phyloP scores from a whole-genome alignment of 2,888 invertebrate genomes.

The Eretmocerus hayati region DNA sequence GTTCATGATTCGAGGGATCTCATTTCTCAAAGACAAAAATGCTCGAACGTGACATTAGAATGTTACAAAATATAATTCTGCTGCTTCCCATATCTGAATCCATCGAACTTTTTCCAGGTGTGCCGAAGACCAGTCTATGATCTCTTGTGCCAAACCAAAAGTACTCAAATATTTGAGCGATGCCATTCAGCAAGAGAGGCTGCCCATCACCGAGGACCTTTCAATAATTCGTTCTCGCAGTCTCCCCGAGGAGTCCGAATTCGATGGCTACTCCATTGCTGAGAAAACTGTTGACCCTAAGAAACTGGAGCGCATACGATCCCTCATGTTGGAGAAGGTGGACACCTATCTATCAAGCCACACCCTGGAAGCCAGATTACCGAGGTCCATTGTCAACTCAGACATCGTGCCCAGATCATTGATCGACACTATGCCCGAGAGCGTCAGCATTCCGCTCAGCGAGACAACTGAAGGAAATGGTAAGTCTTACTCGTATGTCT shows the following conservation, averaged over 20 bases:
- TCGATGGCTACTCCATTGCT: conserved; percentile 46
- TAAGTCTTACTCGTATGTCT: conserved; percentile 15
- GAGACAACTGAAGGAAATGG: conserved; percentile 50
- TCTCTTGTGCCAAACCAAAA: conserved; percentile 67
- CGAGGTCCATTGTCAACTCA: conserved; percentile 52
- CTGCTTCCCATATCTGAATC: neutral
- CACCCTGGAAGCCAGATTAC: conserved; percentile 67
- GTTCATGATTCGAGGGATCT: too few relatives aligned
- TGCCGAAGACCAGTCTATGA: conserved; percentile 38
- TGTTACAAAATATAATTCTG: too few relatives aligned
- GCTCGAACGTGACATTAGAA: too few relatives aligned
- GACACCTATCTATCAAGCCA: conserved; percentile 71
- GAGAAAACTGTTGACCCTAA: conserved; percentile 35
- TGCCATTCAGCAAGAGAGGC: conserved; percentile 60
- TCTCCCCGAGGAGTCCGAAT: conserved; percentile 32
- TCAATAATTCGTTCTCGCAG: conserved; percentile 60
- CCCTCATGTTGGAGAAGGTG: conserved; percentile 62
- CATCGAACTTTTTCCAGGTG: conserved; percentile 31
- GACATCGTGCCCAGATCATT: conserved; percentile 58
- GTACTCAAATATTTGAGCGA: conserved; percentile 67
- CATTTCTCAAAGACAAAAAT: too few relatives aligned
- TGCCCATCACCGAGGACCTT: conserved; percentile 70
- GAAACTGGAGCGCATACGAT: conserved; percentile 41
- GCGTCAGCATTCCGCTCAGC: conserved; percentile 63
- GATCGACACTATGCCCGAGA: conserved; percentile 57